Evolutionary conservation across 2,797 vertebrate species (phyloP).

Genomic region (Mormyrops boulengeri): DNA sequence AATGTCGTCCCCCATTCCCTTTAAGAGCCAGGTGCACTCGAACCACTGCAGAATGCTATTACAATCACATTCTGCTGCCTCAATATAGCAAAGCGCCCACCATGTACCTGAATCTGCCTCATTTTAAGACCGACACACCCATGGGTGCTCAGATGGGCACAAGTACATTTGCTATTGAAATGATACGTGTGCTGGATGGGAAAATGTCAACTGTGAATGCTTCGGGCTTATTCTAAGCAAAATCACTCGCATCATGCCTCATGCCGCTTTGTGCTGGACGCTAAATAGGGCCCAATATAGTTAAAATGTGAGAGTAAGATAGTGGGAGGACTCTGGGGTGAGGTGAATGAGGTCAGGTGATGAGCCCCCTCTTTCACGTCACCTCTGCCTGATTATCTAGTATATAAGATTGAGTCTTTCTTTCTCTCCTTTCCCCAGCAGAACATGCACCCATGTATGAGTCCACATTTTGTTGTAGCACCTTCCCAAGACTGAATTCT

Average conservation of each 20-base stretch:
- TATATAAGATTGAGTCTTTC: not conserved
- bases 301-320: not conserved
- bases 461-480: not conserved
- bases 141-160: not conserved
- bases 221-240: not conserved
- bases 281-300: not conserved
- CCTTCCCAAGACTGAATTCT: not conserved
- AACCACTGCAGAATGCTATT: not conserved
- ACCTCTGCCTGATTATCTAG: not conserved
- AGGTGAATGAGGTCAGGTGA: not conserved
- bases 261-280: not conserved
- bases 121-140: not conserved
- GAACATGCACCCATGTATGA: not conserved
- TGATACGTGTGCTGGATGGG: not conserved
- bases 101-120: not conserved
- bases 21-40: not conserved
- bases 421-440: not conserved
- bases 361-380: not conserved
- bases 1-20: not conserved
- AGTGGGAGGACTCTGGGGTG: not conserved
- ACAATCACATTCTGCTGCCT: not conserved
- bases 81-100: not conserved
- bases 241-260: not conserved
- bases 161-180: not conserved
- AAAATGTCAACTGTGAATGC: not conserved